Evolutionary conservation across 64 coral and sea anemone species (phyloP), one percentile per base, ranked within the genome.

Genomic region (Pachyseris speciosa): DNA sequence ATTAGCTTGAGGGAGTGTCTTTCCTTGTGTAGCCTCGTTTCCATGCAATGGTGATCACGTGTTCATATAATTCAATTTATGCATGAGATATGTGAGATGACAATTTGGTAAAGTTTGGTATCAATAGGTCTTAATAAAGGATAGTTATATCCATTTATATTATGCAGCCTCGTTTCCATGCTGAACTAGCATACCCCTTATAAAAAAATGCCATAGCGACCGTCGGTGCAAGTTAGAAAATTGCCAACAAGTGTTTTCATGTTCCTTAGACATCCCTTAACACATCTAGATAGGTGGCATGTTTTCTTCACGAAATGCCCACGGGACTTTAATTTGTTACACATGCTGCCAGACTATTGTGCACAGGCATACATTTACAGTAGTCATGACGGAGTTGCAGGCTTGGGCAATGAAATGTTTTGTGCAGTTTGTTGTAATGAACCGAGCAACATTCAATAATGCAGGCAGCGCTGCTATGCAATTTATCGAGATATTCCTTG

Each of bases 191-290:
- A 88, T 88, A 88, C 71, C 86, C 71, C 86, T 88, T 88, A 88
- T 74, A n/a, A 74, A 88, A 88, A 88, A 74, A 74, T 88, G 85
- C 68, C 68, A 74, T 74, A 75, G 67, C 27, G 73, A 89, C 87
- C 37, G 73, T 89, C 87, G 72, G 87, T 89, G 87, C 87, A 78
- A 89, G 87, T 40, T 89, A 89, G 72, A 78, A 89, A 89, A 89
- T 89, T 89, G 72, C 87, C 87, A 89, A 89, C 87, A 89, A 89
- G 87, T 88, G 85, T 74, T 85, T 85, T 49, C 63, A 85, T 85
- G 83, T 69, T 85, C 83, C 61, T 85, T 69, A 87, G 69, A 74
- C 67, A 87, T 87, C 43, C 65, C 64, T 86, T 86, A 86, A 86
- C 84, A 72, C 60, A 85, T 85, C 83, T 67, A 85, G 83, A 85